Evolutionary conservation across 1,140 invertebrate species (phyloP).

Genomic region (Zaprionus kolodkinae): DNA sequence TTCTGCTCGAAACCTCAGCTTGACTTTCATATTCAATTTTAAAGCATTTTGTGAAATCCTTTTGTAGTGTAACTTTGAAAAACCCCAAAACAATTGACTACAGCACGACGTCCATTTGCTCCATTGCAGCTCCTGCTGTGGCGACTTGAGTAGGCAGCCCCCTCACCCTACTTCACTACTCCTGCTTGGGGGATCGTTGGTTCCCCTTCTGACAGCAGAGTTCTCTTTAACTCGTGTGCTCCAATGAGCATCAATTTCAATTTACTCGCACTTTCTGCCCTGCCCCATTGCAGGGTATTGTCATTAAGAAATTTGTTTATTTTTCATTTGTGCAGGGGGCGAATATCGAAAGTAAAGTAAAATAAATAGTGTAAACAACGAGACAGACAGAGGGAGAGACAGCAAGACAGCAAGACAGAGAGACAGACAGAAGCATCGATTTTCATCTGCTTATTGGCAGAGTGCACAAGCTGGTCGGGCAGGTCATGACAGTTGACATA

Average conservation of each 20-base stretch:
- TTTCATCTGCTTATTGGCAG: constrained; percentile 58
- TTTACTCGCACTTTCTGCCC: constrained; percentile 52
- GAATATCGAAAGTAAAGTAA: constrained; percentile 53
- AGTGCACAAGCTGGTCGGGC: constrained; percentile 1
- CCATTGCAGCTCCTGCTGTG: constrained; percentile 11
- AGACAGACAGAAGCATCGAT: constrained; percentile 59
- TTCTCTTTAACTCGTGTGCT: constrained; percentile 24
- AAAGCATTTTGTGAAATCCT: neutral
- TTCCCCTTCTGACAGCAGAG: constrained; percentile 3
- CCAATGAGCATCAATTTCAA: constrained; percentile 71
- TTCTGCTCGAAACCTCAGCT: neutral
- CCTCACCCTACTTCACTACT: too few relatives aligned
- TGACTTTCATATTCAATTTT: neutral
- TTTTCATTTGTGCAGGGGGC: constrained; percentile 67
- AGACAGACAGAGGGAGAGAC: constrained; percentile 1
- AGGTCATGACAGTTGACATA: constrained; percentile 46
- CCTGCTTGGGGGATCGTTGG: too few relatives aligned
- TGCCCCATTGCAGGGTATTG: neutral
- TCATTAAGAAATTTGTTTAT: constrained; percentile 78
- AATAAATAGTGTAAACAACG: constrained; percentile 42
- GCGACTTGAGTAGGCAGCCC: neutral
- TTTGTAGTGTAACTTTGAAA: neutral
- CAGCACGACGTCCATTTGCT: neutral
- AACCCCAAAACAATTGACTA: constrained; percentile 23
- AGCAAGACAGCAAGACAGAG: neutral